phyloP scores from a whole-genome alignment of 2,113 vertebrate species.

The Caloenas nicobarica region DNA sequence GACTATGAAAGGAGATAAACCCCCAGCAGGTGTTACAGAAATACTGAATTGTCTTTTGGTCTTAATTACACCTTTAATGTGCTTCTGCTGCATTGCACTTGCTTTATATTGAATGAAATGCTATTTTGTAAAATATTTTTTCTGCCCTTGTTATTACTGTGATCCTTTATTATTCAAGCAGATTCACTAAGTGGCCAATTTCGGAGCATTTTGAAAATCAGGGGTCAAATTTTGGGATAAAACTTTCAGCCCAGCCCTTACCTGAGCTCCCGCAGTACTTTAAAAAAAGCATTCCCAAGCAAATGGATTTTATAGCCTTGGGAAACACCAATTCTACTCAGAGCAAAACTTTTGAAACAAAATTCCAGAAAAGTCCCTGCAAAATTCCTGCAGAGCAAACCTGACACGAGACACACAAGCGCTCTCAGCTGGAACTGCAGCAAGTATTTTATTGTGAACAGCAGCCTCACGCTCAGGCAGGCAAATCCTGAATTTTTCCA shows the following conservation, averaged over 20 bases:
- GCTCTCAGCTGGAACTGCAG: not conserved
- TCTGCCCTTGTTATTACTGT: too few relatives aligned
- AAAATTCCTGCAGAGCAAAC: not conserved
- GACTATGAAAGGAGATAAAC: not conserved
- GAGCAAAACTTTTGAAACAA: not conserved
- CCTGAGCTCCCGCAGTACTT: too few relatives aligned
- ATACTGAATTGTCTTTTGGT: not conserved
- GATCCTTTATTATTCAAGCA: too few relatives aligned
- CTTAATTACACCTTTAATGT: not conserved
- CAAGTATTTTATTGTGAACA: not conserved
- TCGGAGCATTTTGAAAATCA: too few relatives aligned
- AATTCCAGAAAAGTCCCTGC: not conserved
- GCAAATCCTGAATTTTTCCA: slow-evolving; percentile 30
- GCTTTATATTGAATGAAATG: not conserved
- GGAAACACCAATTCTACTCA: too few relatives aligned
- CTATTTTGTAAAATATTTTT: not conserved
- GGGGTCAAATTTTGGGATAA: too few relatives aligned
- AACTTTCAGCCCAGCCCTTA: too few relatives aligned
- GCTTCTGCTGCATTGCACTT: not conserved
- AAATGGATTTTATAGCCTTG: too few relatives aligned
- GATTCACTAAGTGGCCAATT: too few relatives aligned
- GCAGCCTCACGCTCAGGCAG: not conserved
- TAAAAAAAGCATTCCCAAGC: too few relatives aligned
- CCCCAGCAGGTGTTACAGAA: not conserved
- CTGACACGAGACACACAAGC: not conserved